These are phyloP conservation scores for Callipepla squamata DNA, from an alignment of 2,113 vertebrate genomes.

Conservation along the genomic window DNA sequence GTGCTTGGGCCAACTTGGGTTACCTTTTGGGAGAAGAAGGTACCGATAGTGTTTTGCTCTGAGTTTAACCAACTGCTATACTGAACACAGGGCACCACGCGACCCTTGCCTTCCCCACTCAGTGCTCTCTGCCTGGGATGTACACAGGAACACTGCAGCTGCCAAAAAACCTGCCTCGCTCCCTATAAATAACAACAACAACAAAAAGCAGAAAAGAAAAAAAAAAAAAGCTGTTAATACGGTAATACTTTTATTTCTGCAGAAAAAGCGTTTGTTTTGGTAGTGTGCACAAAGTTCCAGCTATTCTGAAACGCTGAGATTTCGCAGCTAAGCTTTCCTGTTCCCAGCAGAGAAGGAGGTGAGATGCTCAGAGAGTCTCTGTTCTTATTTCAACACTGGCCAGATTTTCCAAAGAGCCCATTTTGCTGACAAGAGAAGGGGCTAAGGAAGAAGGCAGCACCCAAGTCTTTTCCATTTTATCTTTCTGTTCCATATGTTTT, in stretches of 20 bases:
- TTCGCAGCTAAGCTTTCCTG: slow-evolving; percentile 47
- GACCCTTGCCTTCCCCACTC: neutral
- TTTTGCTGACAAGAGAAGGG: slow-evolving; percentile 52
- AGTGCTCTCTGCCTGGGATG: neutral
- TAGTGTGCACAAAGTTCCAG: neutral
- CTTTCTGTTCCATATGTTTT: slow-evolving; percentile 62
- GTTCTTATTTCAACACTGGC: slow-evolving; percentile 48
- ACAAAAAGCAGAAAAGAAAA: neutral
- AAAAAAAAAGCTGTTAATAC: neutral
- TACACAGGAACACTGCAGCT: neutral
- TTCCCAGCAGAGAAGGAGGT: slow-evolving; percentile 57
- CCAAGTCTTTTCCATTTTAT: slow-evolving; percentile 44
- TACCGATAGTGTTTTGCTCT: neutral
- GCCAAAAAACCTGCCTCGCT: neutral
- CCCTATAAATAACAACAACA: neutral
- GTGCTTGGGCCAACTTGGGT: neutral
- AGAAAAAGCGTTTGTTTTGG: slow-evolving; percentile 49
- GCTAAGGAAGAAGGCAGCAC: neutral
- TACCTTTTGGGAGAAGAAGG: neutral
- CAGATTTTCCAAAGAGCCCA: slow-evolving; percentile 31
- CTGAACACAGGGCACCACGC: neutral
- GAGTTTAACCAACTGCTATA: neutral
- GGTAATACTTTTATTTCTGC: neutral
- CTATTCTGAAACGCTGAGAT: slow-evolving; percentile 35
- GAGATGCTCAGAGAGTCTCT: slow-evolving; percentile 57